A percentile compares a stretch with the other conserved stretches of the same genome.
Evolutionary conservation across 37 sponge, comb jelly and placozoan genomes (phyloP).

Genomic region (Amphimedon queenslandica): DNA sequence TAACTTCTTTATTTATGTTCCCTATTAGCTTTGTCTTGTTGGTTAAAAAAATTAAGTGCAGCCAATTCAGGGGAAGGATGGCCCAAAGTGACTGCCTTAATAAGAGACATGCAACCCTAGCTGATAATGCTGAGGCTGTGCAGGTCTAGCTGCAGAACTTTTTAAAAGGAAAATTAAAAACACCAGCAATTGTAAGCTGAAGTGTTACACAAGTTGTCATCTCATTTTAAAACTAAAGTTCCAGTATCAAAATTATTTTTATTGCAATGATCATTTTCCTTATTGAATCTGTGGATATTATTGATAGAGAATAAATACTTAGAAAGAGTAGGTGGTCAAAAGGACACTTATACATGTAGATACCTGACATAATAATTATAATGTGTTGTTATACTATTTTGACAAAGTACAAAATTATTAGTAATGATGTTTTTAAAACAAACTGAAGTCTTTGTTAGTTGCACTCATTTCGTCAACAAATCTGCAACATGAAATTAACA

Average conservation of each 20-base stretch:
- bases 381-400: not conserved
- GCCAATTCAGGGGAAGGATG: no score
- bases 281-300: no score
- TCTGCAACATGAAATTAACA: slow-evolving; percentile 32
- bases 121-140: no score
- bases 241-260: slow-evolving; percentile 84
- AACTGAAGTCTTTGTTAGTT: slow-evolving; percentile 92
- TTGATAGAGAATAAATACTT: slow-evolving; percentile 98
- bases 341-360: slow-evolving; percentile 92
- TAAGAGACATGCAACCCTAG: no score
- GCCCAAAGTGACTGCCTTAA: no score
- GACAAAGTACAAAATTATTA: slow-evolving; percentile 2
- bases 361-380: slow-evolving; percentile 76
- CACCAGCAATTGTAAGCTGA: slow-evolving; percentile 93
- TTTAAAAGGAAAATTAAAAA: no score
- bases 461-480: slow-evolving; percentile 98
- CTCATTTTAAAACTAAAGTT: slow-evolving; percentile 91
- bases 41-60: no score
- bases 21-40: no score
- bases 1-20: no score
- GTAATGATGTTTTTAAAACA: slow-evolving; percentile 47
- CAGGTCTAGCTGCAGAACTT: no score
- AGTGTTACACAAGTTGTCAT: slow-evolving; percentile 88
- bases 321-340: slow-evolving; percentile 91
- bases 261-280: not conserved